These are phyloP conservation scores for Macrostomum cliftonense DNA, from an alignment of 2,888 invertebrate genomes.

Conservation along the genomic window DNA sequence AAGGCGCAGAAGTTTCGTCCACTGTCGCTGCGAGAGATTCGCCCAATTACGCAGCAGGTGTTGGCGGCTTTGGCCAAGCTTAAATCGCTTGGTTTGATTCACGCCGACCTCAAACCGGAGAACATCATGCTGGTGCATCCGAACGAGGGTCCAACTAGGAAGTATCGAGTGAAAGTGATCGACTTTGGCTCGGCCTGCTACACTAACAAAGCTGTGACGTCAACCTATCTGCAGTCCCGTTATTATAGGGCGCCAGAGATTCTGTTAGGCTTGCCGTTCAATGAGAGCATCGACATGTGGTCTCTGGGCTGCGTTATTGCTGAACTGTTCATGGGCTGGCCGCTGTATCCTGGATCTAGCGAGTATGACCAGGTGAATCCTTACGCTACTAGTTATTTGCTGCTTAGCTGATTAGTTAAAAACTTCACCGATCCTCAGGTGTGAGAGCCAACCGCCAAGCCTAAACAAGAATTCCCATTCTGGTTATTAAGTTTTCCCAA, in stretches of 20 bases:
- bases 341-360: slow-evolving; percentile 90
- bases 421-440: too few relatives aligned
- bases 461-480: too few relatives aligned
- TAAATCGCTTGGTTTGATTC: slow-evolving; percentile 93
- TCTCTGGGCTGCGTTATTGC: slow-evolving; percentile 97
- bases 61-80: slow-evolving; percentile 58
- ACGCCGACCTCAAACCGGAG: slow-evolving; percentile 97
- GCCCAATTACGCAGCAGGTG: slow-evolving; percentile 96
- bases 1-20: slow-evolving; percentile 99
- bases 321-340: slow-evolving; percentile 96
- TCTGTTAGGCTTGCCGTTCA: slow-evolving; percentile 63
- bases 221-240: slow-evolving; percentile 93
- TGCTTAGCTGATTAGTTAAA: too few relatives aligned
- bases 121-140: slow-evolving; percentile 99
- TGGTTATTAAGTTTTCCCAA: too few relatives aligned
- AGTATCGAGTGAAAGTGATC: slow-evolving; percentile 85
- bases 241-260: slow-evolving; percentile 56
- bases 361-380: slow-evolving; percentile 71
- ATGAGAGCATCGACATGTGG: slow-evolving; percentile 99
- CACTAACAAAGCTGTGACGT: slow-evolving; percentile 96
- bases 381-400: slow-evolving; percentile 1
- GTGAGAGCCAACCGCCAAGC: too few relatives aligned
- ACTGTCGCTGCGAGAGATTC: slow-evolving; percentile 85
- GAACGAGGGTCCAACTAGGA: not conserved
- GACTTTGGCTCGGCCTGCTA: slow-evolving; percentile 99